phyloP scores from a whole-genome alignment of 37 sponge, comb jelly and placozoan species.

The Dysidea cf. avara region DNA sequence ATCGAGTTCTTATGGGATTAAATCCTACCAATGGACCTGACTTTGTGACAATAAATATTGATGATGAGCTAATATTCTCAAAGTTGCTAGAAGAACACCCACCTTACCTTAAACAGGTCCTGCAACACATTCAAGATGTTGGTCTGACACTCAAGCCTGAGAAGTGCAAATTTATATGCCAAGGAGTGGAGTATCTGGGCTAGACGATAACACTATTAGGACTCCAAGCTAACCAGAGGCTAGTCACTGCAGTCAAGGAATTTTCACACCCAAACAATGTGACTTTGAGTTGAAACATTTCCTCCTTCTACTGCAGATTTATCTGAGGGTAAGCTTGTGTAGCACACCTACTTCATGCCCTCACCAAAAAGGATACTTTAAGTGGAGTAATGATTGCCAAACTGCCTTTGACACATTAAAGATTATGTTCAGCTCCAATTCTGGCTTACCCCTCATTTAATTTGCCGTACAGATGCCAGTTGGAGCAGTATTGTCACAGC shows the following conservation, averaged over 20 bases:
- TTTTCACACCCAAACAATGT: slow-evolving; percentile 19
- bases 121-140: slow-evolving; percentile 1
- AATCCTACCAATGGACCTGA: slow-evolving; percentile 32
- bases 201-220: slow-evolving; percentile 28
- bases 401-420: slow-evolving; percentile 14
- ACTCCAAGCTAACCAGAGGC: slow-evolving; percentile 9
- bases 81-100: slow-evolving; percentile 32
- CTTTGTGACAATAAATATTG: slow-evolving; percentile 35
- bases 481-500: slow-evolving; percentile 6
- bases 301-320: slow-evolving; percentile 33
- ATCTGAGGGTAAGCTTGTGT: slow-evolving; percentile 10
- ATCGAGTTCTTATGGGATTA: slow-evolving; percentile 30
- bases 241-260: slow-evolving; percentile 16
- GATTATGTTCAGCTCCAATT: no score
- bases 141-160: slow-evolving; percentile 33
- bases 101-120: slow-evolving; percentile 20
- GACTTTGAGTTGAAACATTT: slow-evolving; percentile 24
- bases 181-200: slow-evolving; percentile 48
- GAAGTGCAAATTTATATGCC: slow-evolving; percentile 24
- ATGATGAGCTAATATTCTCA: no score
- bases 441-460: no score
- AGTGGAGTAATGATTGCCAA: slow-evolving; percentile 20
- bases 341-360: slow-evolving; percentile 15
- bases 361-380: slow-evolving; percentile 6
- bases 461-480: slow-evolving; percentile 18